Conservation (phyloP, 1,140 invertebrate genomes). For the Chlorops oryzae region DNA sequence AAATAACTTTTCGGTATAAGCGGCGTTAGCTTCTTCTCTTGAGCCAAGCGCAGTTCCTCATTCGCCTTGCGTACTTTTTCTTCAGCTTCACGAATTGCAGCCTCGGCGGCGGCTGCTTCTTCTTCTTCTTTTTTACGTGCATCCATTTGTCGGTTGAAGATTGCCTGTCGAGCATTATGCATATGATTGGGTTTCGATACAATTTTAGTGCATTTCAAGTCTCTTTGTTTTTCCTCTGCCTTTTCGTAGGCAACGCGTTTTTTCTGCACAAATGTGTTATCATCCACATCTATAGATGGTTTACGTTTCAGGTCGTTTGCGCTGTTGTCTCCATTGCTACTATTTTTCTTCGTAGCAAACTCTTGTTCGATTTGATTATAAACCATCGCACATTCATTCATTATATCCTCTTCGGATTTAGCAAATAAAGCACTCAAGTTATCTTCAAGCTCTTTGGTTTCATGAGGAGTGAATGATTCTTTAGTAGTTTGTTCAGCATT, state of each 20-base stretch:
- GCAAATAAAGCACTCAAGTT: neutral
- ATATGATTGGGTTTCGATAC: conserved; percentile 36
- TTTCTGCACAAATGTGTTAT: conserved; percentile 32
- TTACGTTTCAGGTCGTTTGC: conserved; percentile 27
- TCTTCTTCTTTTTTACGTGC: conserved; percentile 30
- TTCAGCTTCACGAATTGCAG: conserved; percentile 29
- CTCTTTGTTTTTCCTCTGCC: conserved; percentile 20
- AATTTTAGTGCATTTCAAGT: conserved; percentile 25
- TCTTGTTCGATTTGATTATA: conserved; percentile 56
- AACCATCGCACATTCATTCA: conserved; percentile 67
- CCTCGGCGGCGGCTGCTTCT: conserved; percentile 27
- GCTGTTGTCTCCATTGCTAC: conserved; percentile 3
- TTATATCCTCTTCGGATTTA: conserved; percentile 56
- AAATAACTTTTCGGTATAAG: conserved; percentile 32
- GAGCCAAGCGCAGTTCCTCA: conserved; percentile 26
- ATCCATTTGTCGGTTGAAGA: conserved; percentile 34
- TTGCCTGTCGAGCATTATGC: conserved; percentile 37
- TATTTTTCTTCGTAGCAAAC: conserved; percentile 21
- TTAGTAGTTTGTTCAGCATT: too few relatives aligned
- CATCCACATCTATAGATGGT: conserved; percentile 33
- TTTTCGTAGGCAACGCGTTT: conserved; percentile 51
- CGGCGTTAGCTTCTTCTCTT: conserved; percentile 31
- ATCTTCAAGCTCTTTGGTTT: neutral
- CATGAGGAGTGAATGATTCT: too few relatives aligned
- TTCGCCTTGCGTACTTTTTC: conserved; percentile 34